These are phyloP conservation scores for Pampus argenteus DNA, from an alignment of 2,797 vertebrate species.

Conservation along the genomic window DNA sequence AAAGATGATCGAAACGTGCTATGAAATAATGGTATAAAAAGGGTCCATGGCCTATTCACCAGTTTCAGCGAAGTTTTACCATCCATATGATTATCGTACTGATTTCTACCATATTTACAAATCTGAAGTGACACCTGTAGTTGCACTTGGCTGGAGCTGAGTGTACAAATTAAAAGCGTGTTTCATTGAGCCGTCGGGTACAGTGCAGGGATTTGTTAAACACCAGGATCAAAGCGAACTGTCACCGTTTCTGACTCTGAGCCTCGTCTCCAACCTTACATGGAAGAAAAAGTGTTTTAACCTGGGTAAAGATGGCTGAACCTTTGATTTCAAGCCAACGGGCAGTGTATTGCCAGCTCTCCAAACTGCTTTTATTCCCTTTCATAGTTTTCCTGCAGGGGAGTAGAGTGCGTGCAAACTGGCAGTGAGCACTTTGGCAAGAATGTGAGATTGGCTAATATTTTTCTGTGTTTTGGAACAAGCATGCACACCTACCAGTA, in stretches of 20 bases:
- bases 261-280: slow-evolving; percentile 9
- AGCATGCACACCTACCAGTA: not conserved
- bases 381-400: slow-evolving; percentile 43
- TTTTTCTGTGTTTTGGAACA: slow-evolving; percentile 36
- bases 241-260: slow-evolving; percentile 17
- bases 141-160: slow-evolving; percentile 7
- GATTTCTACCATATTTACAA: not conserved
- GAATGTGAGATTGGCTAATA: slow-evolving; percentile 27
- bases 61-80: too few species aligned
- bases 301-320: slow-evolving; percentile 1
- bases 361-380: slow-evolving; percentile 27
- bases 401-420: slow-evolving; percentile 36
- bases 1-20: too few species aligned
- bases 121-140: slow-evolving; percentile 14
- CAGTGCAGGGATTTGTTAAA: slow-evolving; percentile 15
- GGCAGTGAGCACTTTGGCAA: slow-evolving; percentile 38
- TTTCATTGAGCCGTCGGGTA: slow-evolving; percentile 6
- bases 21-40: too few species aligned
- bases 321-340: slow-evolving; percentile 33
- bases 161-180: slow-evolving; percentile 1
- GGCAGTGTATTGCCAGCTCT: not conserved
- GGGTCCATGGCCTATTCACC: too few species aligned
- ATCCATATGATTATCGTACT: not conserved
- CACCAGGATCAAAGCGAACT: slow-evolving; percentile 30
- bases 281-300: slow-evolving; percentile 21